Evolutionary conservation across 2,888 invertebrate genomes (phyloP), one percentile per base, ranked within the genome.

Genomic region (Nomada goodeniana): DNA sequence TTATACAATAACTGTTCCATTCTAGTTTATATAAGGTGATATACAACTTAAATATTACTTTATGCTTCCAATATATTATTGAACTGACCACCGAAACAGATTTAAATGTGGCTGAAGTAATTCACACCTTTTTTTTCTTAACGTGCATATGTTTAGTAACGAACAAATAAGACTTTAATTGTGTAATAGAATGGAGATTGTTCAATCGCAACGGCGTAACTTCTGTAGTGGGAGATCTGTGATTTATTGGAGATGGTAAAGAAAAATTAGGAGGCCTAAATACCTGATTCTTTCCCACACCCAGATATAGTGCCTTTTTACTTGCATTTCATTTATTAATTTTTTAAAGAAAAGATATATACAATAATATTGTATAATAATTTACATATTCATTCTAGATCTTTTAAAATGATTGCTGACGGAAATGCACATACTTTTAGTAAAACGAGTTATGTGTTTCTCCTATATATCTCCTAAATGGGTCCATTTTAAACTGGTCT

Each of bases 301-400:
- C 86, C 87, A 71, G 76, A 88, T 79, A 88, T 88, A 88, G 88
- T 88, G 88, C 88, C 88, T 88, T 88, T 88, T 88, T 88, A 88
- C 87, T 88, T 88, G 79, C 83, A 84, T 70, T 87, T 87, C 81
- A 84, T 83, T 88, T 88, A 68, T 85, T 83, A 61, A 76, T 81
- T 84, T 80, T 76, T 75, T 53, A 80, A 80, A 53, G 53, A 67
- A 79, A 69, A 80, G 50, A 61, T 75, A 79, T 80, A 76, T 84
- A 86, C 65, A 79, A 65, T 88, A 82, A 61, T 72, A 72, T 63
- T 65, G 73, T 81, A 74, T 79, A 75, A 70, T 81, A 68, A 80
- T 76, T 80, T 77, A 85, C 76, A 88, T 68, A 60, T 78, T 79
- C 67, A 84, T 80, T 83, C 75, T 44, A 72, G 83, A 76, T 80